These are phyloP conservation scores for Sebastes taczanowskii DNA, from an alignment of 2,797 vertebrate species.

Conservation along the genomic window DNA sequence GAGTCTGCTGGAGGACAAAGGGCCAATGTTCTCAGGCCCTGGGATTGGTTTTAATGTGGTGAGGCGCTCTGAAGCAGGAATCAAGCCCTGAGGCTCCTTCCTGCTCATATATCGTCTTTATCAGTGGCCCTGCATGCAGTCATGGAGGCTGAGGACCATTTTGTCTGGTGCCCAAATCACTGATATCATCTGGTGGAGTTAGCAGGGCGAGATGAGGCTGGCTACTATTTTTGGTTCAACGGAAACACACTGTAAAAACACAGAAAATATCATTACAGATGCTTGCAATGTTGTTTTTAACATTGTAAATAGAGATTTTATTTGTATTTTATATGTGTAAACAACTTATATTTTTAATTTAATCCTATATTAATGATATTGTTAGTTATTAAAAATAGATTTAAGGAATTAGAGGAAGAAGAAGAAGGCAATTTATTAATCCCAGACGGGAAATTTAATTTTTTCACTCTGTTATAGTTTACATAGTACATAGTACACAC, in stretches of 20 bases:
- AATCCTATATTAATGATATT: too few relatives aligned
- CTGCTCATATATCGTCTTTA: constrained; percentile 59
- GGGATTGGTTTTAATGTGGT: constrained; percentile 40
- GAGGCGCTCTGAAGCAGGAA: constrained; percentile 16
- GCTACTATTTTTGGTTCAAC: neutral
- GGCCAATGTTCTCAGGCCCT: constrained; percentile 41
- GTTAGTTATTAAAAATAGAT: too few relatives aligned
- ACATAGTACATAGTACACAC: too few relatives aligned
- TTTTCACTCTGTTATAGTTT: too few relatives aligned
- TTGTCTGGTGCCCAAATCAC: constrained; percentile 47
- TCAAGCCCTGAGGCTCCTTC: constrained; percentile 16
- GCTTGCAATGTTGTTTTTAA: neutral
- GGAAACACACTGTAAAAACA: neutral
- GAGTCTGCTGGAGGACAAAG: constrained; percentile 46
- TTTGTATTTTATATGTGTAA: neutral
- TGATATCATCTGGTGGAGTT: constrained; percentile 39
- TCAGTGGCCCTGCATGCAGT: constrained; percentile 37
- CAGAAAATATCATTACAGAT: neutral
- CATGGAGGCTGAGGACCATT: neutral
- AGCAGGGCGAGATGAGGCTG: neutral
- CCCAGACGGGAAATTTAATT: too few relatives aligned
- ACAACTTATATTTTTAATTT: too few relatives aligned
- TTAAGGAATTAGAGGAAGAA: too few relatives aligned
- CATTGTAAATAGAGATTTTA: neutral
- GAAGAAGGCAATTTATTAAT: too few relatives aligned